A percentile compares a stretch with the other conserved stretches of the same genome.
These are phyloP conservation scores for Novumbra hubbsi DNA, from an alignment of 2,797 vertebrate genomes.

Conservation along the genomic window DNA sequence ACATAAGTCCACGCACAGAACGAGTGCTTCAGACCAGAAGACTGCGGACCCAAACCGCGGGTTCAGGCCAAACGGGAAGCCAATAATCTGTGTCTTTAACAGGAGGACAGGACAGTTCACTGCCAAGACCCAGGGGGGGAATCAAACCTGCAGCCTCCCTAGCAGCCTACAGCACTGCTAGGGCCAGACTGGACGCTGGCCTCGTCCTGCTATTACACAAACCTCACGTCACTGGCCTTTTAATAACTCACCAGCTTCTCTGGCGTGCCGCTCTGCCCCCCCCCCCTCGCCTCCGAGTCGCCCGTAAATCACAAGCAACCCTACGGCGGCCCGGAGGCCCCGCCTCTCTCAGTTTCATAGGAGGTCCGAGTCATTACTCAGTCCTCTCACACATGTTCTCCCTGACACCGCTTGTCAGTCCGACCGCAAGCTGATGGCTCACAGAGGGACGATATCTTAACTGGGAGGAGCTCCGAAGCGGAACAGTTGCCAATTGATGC, in stretches of 20 bases:
- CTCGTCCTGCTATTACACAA: neutral
- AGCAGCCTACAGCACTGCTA: neutral
- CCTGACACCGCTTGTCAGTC: slow-evolving; percentile 37
- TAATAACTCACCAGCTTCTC: neutral
- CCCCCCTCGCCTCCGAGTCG: neutral
- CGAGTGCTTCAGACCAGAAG: neutral
- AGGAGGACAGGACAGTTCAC: slow-evolving; percentile 1
- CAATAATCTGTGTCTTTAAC: neutral
- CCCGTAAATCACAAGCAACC: neutral
- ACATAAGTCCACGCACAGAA: neutral
- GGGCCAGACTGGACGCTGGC: neutral
- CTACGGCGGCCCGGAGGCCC: slow-evolving; percentile 9
- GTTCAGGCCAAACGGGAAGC: neutral
- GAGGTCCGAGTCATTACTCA: slow-evolving; percentile 37
- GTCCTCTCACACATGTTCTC: slow-evolving; percentile 24
- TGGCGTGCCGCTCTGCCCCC: neutral
- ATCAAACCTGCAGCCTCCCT: neutral
- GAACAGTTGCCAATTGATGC: slow-evolving; percentile 42
- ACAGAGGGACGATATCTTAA: slow-evolving; percentile 44
- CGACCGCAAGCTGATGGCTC: slow-evolving; percentile 35
- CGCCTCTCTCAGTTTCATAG: slow-evolving; percentile 26
- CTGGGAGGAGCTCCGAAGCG: slow-evolving; percentile 48
- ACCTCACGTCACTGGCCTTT: neutral
- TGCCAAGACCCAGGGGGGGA: neutral
- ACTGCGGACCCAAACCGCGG: neutral